Evolutionary conservation across 2,797 vertebrate species (phyloP), one percentile per base, ranked within the genome.

Genomic region (Lepilemur septentrionalis): DNA sequence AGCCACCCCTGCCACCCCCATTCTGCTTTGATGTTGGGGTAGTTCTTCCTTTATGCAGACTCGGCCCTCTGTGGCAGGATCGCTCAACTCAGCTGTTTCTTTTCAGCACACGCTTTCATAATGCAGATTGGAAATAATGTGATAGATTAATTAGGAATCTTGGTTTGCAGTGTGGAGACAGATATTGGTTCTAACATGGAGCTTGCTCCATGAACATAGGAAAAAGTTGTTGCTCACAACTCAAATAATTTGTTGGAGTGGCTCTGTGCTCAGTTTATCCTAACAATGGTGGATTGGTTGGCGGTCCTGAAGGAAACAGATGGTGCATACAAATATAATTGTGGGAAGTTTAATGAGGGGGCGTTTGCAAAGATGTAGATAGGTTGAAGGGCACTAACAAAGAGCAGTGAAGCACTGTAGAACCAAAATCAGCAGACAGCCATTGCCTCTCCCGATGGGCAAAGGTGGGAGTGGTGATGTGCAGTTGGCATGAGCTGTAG

Each of bases 1-100:
- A 30, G 30, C 2, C 20, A 7, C 1, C 28, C 15, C 55, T 18
- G 4, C 28, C 7, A 5, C 6, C 38, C 28, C 15, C 4, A 1
- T 50, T 78, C 43, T 38, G 28, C 18, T 69, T 65, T 73, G 81
- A 73, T 7, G 0, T 35, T 20, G 13, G 23, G 63, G 32, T n/a
- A 7, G 46, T 32, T 59, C 35, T 69, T 86, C 20, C 13, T 12
- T 14, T 25, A 63, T 23, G 32, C 23, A 67, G 48, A 55, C 32
- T 83, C 52, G 28, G 48, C 55, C 15, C 8, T 90, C 32, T 43
- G 55, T 69, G 46, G 43, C 38, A 61, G 38, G 41, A 69, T 83
- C 81, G 80, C 72, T 91, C 32, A 46, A 41, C 5, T 17, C 0
- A 46, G 93, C 28, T 7, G 7, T 48, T 50, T 79, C 13, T 82